phyloP scores from a whole-genome alignment of 2,888 invertebrate species.

The Lobophora halterata region DNA sequence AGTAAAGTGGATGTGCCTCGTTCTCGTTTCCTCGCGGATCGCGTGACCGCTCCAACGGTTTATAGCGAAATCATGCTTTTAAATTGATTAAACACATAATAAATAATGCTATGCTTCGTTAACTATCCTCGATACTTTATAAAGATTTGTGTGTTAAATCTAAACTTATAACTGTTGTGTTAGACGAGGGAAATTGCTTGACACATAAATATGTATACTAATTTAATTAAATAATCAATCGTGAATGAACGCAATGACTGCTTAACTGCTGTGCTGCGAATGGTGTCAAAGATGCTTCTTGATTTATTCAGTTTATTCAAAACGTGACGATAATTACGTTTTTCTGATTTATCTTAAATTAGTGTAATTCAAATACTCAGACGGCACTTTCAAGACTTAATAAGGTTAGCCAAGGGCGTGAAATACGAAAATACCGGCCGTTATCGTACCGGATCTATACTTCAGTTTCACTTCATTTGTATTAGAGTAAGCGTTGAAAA shows the following conservation, averaged over 20 bases:
- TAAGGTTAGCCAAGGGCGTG: conserved; percentile 32
- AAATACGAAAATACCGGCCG: conserved; percentile 29
- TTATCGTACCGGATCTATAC: conserved; percentile 17
- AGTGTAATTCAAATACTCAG: conserved; percentile 22
- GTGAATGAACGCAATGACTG: too few relatives aligned
- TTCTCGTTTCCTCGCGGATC: conserved; percentile 49
- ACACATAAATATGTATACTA: too few relatives aligned
- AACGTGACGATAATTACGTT: conserved; percentile 18
- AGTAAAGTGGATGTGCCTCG: conserved; percentile 58
- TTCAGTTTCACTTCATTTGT: conserved; percentile 22
- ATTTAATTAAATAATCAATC: too few relatives aligned
- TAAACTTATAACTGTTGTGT: background rate
- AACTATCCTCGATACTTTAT: conserved; percentile 24
- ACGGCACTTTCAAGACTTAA: conserved; percentile 23
- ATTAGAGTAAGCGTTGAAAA: conserved; percentile 33
- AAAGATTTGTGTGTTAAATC: background rate
- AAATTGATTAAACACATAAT: conserved; percentile 37
- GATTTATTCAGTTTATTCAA: conserved; percentile 9
- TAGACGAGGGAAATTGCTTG: too few relatives aligned
- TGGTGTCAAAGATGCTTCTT: conserved; percentile 13
- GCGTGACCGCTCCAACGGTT: conserved; percentile 52
- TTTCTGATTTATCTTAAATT: conserved; percentile 13
- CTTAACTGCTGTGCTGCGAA: conserved; percentile 1
- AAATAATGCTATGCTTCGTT: conserved; percentile 36
- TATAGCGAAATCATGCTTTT: conserved; percentile 47